phyloP scores from a whole-genome alignment of 2,888 invertebrate genomes.

The Falcaria lacertinaria region DNA sequence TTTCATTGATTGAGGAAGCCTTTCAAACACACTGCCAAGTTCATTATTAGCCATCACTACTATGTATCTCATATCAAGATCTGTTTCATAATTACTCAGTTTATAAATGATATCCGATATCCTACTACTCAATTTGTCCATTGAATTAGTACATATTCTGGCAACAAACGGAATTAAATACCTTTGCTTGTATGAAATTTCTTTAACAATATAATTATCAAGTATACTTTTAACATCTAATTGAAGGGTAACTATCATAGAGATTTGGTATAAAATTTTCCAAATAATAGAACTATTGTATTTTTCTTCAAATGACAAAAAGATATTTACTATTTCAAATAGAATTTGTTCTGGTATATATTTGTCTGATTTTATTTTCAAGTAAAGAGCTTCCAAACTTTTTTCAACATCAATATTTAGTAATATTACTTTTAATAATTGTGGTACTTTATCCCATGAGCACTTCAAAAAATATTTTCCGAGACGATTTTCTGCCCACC shows the following conservation, averaged over 20 bases:
- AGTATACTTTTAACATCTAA: conserved; percentile 24
- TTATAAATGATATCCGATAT: conserved; percentile 39
- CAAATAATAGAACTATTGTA: conserved; percentile 40
- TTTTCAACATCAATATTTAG: conserved; percentile 40
- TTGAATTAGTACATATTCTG: conserved; percentile 24
- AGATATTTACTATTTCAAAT: conserved; percentile 27
- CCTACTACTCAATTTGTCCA: conserved; percentile 19
- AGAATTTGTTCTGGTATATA: conserved; percentile 24
- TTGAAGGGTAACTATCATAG: conserved; percentile 28
- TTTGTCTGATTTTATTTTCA: conserved; percentile 32
- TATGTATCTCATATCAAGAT: conserved; percentile 59
- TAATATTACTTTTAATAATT: conserved; percentile 34
- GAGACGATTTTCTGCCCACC: conserved; percentile 48
- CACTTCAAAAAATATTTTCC: conserved; percentile 32
- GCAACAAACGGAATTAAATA: conserved; percentile 54
- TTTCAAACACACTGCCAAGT: conserved; percentile 37
- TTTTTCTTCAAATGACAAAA: conserved; percentile 37
- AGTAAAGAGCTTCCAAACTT: conserved; percentile 38
- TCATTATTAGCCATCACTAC: conserved; percentile 62
- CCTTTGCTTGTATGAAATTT: conserved; percentile 42
- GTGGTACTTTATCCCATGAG: conserved; percentile 37
- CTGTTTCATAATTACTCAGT: conserved; percentile 50
- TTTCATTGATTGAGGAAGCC: conserved; percentile 42
- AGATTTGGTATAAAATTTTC: conserved; percentile 54
- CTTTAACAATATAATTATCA: conserved; percentile 19